Evolutionary conservation across 2,888 invertebrate species (phyloP), one percentile per base, ranked within the genome.

Genomic region (Ecliptopera silaceata): DNA sequence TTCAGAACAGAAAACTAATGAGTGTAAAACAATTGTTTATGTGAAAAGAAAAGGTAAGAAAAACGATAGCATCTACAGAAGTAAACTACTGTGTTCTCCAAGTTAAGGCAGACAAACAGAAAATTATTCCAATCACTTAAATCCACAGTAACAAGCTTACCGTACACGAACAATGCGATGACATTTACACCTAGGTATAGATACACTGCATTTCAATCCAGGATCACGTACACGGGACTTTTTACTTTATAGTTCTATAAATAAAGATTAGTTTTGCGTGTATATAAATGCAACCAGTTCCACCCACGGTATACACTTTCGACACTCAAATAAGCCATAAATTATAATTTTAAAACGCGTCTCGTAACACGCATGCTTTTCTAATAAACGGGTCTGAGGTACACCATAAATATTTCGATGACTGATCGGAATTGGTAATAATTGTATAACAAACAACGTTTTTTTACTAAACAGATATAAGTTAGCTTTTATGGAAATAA

Each of bases 331-430:
- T 82, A 82, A 85, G 79, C 77, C 76, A 84, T 90, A 88, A 87
- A 89, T 88, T 88, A 87, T 86, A 84, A 87, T 86, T 88, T 85
- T 80, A 82, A 86, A 87, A 84, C 77, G 76, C 74, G 77, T 78
- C 79, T 71, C 66, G 77, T 75, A 74, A 76, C 74, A 74, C 66
- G 75, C 72, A 68, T 74, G 66, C 73, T 69, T 72, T 61, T 41
- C 29, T 39, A 43, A 48, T 77, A 71, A 80, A 80, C 71, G 70
- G 68, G 72, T 64, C 65, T 58, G 69, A 69, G 72, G 71, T 64
- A 70, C 68, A 64, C 66, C 61, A 73, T 70, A 75, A 75, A 75
- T 72, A 74, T 69, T 66, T 68, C 68, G 70, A 49, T 69, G 64
- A 63, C 65, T 69, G 65, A 62, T 60, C 49, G 39, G 48, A 48